These are phyloP conservation scores for Gymnothorax reevesii DNA, from an alignment of 2,797 vertebrate genomes.

Conservation along the genomic window DNA sequence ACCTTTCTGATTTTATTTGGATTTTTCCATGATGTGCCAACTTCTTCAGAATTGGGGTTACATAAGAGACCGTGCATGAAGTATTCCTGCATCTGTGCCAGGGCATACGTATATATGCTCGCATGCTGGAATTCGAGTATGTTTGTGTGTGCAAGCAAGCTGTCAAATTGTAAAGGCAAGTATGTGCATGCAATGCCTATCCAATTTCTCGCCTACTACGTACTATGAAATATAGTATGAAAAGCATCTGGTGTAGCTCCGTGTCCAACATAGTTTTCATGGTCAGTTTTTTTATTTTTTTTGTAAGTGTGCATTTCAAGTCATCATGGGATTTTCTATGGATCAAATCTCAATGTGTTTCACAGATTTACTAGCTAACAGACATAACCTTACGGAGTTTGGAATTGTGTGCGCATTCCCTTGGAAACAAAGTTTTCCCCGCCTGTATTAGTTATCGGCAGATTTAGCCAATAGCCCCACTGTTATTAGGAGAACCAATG, in stretches of 20 bases:
- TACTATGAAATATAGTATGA: background rate
- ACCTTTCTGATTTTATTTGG: too few relatives aligned
- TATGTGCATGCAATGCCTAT: background rate
- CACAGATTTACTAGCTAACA: background rate
- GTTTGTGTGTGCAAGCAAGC: background rate
- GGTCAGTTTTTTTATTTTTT: background rate
- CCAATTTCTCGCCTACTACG: too few relatives aligned
- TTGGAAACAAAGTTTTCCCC: background rate
- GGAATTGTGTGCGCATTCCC: background rate
- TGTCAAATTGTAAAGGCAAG: background rate
- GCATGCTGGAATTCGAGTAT: background rate
- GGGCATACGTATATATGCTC: background rate
- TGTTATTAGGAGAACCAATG: background rate
- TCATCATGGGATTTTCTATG: background rate
- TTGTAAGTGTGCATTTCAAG: background rate
- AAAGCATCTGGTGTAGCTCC: background rate
- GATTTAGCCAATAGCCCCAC: background rate
- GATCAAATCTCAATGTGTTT: background rate
- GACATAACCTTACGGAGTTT: background rate
- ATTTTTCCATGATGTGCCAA: too few relatives aligned
- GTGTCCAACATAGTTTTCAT: background rate
- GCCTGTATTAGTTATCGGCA: background rate
- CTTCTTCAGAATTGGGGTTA: too few relatives aligned
- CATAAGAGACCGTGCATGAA: background rate
- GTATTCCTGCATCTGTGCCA: background rate